These are phyloP conservation scores for Crotalus viridis DNA, from an alignment of 2,113 vertebrate genomes.

Conservation along the genomic window DNA sequence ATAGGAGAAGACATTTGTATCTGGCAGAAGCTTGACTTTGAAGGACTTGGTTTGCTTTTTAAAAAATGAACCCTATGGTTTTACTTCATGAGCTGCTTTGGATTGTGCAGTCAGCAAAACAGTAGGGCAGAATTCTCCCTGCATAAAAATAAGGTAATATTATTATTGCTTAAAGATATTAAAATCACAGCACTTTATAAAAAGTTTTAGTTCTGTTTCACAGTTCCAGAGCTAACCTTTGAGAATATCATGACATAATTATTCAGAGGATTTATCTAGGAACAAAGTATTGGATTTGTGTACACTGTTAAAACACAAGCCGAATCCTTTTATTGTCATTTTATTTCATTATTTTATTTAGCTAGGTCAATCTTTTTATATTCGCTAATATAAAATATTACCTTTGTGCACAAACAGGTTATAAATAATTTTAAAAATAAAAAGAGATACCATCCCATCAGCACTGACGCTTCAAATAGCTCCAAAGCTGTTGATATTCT, in stretches of 20 bases:
- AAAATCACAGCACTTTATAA: background rate
- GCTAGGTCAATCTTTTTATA: background rate
- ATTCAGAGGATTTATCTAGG: background rate
- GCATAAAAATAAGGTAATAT: background rate
- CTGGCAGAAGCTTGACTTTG: background rate
- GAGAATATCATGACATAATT: background rate
- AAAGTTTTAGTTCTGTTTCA: background rate
- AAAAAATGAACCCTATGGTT: no score
- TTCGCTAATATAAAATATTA: background rate
- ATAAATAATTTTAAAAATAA: background rate
- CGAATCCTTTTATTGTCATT: background rate
- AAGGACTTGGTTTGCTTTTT: background rate
- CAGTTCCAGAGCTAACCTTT: background rate
- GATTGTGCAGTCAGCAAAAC: background rate
- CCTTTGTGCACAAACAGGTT: background rate
- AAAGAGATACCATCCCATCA: background rate
- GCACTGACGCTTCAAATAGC: background rate
- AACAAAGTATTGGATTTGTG: background rate
- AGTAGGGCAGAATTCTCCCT: background rate
- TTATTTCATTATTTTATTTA: background rate
- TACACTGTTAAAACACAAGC: background rate
- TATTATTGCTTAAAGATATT: background rate
- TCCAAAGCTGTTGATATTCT: background rate
- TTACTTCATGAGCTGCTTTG: background rate
- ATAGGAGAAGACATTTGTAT: background rate